Base-by-base conservation (phyloP, 2,888 invertebrate genomes). In the Pilophorus perplexus region DNA sequence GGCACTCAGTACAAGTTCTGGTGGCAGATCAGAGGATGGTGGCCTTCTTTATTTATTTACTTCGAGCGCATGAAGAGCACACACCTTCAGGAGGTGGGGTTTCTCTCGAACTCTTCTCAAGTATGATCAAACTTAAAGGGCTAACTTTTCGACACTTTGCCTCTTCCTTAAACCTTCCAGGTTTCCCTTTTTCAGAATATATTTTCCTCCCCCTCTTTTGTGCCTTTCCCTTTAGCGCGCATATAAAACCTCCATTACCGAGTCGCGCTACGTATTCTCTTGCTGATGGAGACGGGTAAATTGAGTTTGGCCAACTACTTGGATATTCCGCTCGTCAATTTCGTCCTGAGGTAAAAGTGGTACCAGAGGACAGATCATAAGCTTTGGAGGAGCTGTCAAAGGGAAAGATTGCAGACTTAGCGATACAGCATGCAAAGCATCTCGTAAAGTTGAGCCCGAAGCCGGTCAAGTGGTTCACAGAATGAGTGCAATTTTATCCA, bases 271-370 rank as follows among this genome's bases (percentile, higher is more conserved):
- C 38, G 59, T 10, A 42, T 40, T 27, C 25, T 27, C 59, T 33
- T 59, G 14, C 40, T 40, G 59, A 42, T 27, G n/a, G 42, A 28
- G 33, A 25, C 27, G 25, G 28, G 52, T 52, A 59, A 59, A 59
- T 59, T 59, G 59, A 59, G 59, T 59, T 59, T 22, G 16, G 27
- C 59, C 59, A 59, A 59, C 59, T 59, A 59, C 59, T 59, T 59
- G 42, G 59, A 59, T 59, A 59, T 59, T 59, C 59, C 23, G 59
- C 59, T 42, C 59, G 59, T 59, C 59, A 59, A 59, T 40, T 42
- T 59, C 59, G 42, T 28, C 52, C 28, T 25, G 16, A 25, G 46
- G 23, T 46, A 52, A 52, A 52, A 52, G 52, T 28, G 52, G 28
- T 1, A 18, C 28, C 27, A 6, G n/a, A 18, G 33, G 28, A 28